These are phyloP conservation scores for Hemibagrus guttatus DNA, from an alignment of 2,797 vertebrate genomes.

Conservation along the genomic window DNA sequence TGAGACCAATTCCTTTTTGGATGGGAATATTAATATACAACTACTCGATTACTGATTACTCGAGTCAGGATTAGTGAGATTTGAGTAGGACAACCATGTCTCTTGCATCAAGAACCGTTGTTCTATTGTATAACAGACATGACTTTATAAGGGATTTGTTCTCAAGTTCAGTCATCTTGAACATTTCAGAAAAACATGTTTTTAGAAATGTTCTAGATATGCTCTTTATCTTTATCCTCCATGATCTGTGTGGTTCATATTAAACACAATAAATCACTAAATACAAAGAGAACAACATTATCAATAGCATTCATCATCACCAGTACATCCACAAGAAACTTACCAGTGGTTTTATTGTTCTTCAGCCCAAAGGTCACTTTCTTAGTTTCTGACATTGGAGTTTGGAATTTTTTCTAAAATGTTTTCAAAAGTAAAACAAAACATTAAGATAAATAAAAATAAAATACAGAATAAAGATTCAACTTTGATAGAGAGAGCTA, in stretches of 20 bases:
- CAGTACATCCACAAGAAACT: slow-evolving; percentile 23
- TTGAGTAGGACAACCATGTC: background rate
- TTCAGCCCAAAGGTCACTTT: slow-evolving; percentile 93
- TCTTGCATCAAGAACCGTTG: background rate
- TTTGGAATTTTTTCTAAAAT: slow-evolving; percentile 55
- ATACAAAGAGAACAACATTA: background rate
- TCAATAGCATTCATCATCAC: background rate
- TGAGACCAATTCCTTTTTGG: too few relatives aligned
- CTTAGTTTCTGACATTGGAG: slow-evolving; percentile 75
- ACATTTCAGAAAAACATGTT: background rate
- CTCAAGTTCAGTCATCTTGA: background rate
- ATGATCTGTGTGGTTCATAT: background rate
- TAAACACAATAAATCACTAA: background rate
- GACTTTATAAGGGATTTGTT: background rate
- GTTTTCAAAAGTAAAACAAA: background rate
- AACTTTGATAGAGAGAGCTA: background rate
- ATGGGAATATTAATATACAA: background rate
- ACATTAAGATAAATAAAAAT: background rate
- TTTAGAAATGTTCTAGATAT: background rate
- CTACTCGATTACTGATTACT: background rate
- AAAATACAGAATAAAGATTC: background rate
- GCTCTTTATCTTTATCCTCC: background rate
- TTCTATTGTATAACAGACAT: background rate
- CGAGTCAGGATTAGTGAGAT: too few relatives aligned
- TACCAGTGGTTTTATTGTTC: slow-evolving; percentile 92